phyloP scores from a whole-genome alignment of 2,113 vertebrate genomes.

The Tachycineta bicolor region DNA sequence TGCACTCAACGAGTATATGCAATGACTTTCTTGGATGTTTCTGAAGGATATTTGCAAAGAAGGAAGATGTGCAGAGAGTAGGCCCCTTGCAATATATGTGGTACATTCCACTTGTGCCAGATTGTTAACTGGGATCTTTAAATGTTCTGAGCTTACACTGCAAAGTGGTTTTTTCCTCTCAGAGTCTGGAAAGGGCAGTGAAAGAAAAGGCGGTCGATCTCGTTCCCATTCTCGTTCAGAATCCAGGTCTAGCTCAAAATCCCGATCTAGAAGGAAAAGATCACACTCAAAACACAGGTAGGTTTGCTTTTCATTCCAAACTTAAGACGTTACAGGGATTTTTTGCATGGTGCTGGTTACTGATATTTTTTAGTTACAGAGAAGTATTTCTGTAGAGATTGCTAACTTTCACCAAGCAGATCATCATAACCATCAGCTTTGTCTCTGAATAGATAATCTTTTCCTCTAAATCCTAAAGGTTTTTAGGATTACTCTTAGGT shows the following conservation, averaged over 20 bases:
- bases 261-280: conserved; percentile 83
- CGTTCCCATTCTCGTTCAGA: conserved; percentile 82
- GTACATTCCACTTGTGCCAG: conserved; percentile 80
- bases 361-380: background rate
- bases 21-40: conserved; percentile 85
- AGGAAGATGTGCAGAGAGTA: conserved; percentile 82
- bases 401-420: background rate
- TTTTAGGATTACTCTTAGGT: background rate
- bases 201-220: conserved; percentile 80
- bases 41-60: conserved; percentile 84
- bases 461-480: background rate
- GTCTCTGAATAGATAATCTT: background rate
- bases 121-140: conserved; percentile 83
- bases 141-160: conserved; percentile 85
- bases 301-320: background rate
- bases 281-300: conserved; percentile 92
- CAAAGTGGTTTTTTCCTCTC: conserved; percentile 84
- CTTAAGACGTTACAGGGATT: background rate
- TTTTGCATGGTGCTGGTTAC: background rate
- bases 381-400: background rate
- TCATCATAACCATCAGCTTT: background rate
- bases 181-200: conserved; percentile 78
- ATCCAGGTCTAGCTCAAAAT: conserved; percentile 84
- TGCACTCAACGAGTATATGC: conserved; percentile 84
- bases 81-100: conserved; percentile 81